Base-by-base conservation (phyloP, 2,797 vertebrate species). In the Euthynnus affinis region DNA sequence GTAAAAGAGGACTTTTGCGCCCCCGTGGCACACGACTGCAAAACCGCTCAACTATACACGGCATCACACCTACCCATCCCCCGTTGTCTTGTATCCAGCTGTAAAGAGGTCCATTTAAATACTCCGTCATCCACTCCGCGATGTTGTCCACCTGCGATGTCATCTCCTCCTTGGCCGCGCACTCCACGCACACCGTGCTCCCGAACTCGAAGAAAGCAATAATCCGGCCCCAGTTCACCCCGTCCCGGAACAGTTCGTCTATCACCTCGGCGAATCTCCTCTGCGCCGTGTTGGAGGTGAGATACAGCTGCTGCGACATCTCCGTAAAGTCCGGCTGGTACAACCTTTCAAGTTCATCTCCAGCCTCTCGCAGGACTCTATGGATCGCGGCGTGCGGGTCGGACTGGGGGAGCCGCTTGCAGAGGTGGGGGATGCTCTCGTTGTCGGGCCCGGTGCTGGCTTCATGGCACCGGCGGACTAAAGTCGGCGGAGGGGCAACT, bases 131-230 rank as follows among this genome's bases (percentile, higher is more conserved):
- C 98, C 98, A 99, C 83, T 95, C 82, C 1, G 96, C 97, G 62
- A 99, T 98, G 96, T 83, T 96, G 91, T 98, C 97, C 91, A 99
- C 98, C 40, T 98, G 97, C 61, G 96, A 78, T 9, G 92, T 94
- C 97, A 98, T 97, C 92, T 98, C 98, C 87, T 97, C 97, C 83
- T 96, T 95, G 89, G 97, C 95, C 89, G 96, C 96, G 85, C 98
- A 98, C 93, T 99, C 98, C 87, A 96, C 97, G 20, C 98, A 99
- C 96, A 99, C 96, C 40, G 96, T 96, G 7, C 97, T 97, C 7
- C 98, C 98, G 46, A 99, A 99, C 95, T 99, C 98, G 76, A 99
- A 98, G 95, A 99, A 99, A 63, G 98, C 98, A 88, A 99, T 97
- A 55, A 99, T 98, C 80, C 98, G 95, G 74, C 98, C 98, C 98